Evolutionary conservation across 2,888 invertebrate genomes (phyloP).

Genomic region (Drosophila austrosaltans): DNA sequence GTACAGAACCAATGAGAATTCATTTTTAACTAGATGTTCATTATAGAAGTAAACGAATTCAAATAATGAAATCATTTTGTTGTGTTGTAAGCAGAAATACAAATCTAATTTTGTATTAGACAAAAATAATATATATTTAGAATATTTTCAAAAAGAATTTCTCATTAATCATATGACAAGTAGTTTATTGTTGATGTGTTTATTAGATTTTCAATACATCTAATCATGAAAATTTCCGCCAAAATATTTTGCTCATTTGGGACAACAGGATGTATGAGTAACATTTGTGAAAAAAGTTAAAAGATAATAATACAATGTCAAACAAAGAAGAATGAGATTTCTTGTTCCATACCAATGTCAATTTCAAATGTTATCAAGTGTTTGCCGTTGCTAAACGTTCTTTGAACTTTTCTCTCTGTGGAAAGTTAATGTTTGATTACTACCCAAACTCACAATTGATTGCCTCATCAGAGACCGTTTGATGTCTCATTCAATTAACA

Average conservation of each 20-base stretch:
- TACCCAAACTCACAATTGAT: constrained; percentile 11
- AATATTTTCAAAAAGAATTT: constrained; percentile 6
- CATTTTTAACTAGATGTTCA: too few relatives aligned
- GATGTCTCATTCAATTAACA: constrained; percentile 49
- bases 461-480: constrained; percentile 33
- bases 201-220: constrained; percentile 8
- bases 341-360: background rate
- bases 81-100: constrained; percentile 9
- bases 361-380: background rate
- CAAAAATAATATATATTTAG: constrained; percentile 17
- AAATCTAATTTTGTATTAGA: constrained; percentile 31
- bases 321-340: background rate
- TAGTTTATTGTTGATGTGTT: background rate
- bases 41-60: too few relatives aligned
- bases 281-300: constrained; percentile 15
- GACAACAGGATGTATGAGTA: constrained; percentile 52
- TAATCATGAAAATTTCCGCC: constrained; percentile 9
- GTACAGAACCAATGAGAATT: too few relatives aligned
- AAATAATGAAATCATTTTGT: background rate
- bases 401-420: background rate
- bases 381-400: background rate
- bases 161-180: constrained; percentile 22
- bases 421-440: constrained; percentile 1
- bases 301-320: background rate
- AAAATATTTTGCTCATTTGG: constrained; percentile 10